Evolutionary conservation across 2,888 invertebrate genomes (phyloP), one percentile per base, ranked within the genome.

Genomic region (Resseliella maxima): DNA sequence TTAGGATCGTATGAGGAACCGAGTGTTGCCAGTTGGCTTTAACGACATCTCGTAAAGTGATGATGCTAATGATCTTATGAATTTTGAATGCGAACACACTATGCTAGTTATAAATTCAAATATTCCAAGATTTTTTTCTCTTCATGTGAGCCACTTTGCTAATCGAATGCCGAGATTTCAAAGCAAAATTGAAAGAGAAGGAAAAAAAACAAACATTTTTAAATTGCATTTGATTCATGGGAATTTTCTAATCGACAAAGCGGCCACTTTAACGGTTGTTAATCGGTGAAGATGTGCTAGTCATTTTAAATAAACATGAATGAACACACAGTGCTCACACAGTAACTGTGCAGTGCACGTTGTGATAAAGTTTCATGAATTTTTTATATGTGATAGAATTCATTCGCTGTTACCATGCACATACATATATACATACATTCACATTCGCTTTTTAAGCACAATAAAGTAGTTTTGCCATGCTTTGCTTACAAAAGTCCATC

Each of bases 61-160:
- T 35, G 12, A 35, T 72, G 72, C 72, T 72, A 72, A 72, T 72
- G 27, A 72, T 72, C 31, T 31, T 31, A 31, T 72, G 72, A 72
- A 72, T 72, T 72, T 72, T 31, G 72, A 5, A 31, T 72, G 27
- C 31, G 18, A 12, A 35, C 72, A 31, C 72, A 72, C 21, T 2
- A n/a, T 15, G 12, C 72, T 72, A 0, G 72, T 72, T 72, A 72
- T 12, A 24, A 27, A 59, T 72, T 27, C 18, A 72, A 72, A 31
- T 72, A 72, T 72, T 72, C 31, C 72, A 35, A 15, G 6, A 3
- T 59, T 59, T 59, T 72, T 72, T 72, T 15, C 31, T 72, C 15
- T 50, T 50, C 15, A 18, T 72, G n/a, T 2, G 46, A 50, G 8
- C 8, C 46, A 8, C 18, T 50, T 50, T 18, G 18, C 18, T 50